Evolutionary conservation across 1,140 invertebrate species (phyloP), one percentile per base, ranked within the genome.

Genomic region (Zaprionus vittiger): DNA sequence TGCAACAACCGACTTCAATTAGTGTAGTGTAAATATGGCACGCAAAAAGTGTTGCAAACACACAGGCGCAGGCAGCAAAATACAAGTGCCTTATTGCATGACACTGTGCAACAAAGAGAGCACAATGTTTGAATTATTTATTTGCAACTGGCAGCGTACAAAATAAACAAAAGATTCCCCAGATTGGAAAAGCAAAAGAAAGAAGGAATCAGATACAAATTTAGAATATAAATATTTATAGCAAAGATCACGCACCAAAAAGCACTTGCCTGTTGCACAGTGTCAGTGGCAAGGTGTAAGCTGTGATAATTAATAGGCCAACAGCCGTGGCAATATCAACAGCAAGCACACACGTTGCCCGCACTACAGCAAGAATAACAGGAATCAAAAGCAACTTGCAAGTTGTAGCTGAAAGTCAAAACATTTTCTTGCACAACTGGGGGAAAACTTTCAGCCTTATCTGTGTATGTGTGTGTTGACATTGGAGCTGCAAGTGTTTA

Each of bases 1-100:
- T 41, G 56, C 31, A 38, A 65, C 61, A 62, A 69, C 72, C 75
- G 79, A 85, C 63, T 82, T 83, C 76, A 86, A 87, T 86, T 86
- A 83, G 66, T 78, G 76, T 63, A 60, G 54, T 59, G 65, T 72
- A 72, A 80, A 73, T 73, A 49, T 68, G 62, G 61, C 64, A 52
- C 64, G 55, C 57, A 71, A 54, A 68, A 68, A 70, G 54, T 70
- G 47, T 73, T 64, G 61, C 73, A 64, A 63, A 44, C 38, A 15
- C 31, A 38, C 47, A 73, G 57, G 59, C 55, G 73, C 41, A 20
- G 4, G 15, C 34, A 44, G 49, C 17, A n/a, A 1, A 9, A 17
- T 17, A 47, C 41, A 47, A 47, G 41, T 65, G 69, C 41, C 14
- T 14, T 20, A 57, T 41, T 44, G 22, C 12, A 2, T 38, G 15